Evolutionary conservation across 92 coral and sea anemone genomes (phyloP), one percentile per base, ranked within the genome.

Genomic region (Epizoanthus stellaris): DNA sequence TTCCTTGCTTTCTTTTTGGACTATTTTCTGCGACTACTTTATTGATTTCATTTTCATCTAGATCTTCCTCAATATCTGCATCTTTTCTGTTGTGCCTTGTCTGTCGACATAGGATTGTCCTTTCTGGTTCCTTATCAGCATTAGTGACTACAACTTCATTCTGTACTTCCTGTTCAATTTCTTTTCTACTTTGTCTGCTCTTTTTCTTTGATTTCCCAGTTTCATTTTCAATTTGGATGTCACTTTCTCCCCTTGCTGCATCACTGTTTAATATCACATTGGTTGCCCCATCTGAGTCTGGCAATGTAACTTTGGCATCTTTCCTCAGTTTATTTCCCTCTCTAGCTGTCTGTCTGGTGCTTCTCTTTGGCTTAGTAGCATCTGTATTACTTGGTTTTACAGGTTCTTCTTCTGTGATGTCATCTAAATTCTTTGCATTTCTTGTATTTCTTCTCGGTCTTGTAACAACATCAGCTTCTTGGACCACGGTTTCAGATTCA

Each of bases 361-460:
- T 76, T 20, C 34, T 62, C 53, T 38, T 60, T 43, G 13, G 47
- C 14, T 36, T 76, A 10, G 6, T 59, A 25, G n/a, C 54, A 59
- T 59, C 53, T 17, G 16, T 16, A 57, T 38, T 76, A 2, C 40
- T 59, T 30, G 49, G 36, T 9, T n/a, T 72, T n/a, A 42, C 17
- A 49, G 68, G 12, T 58, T 76, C 82, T 36, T 76, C 67, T 4
- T 58, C 69, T 34, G 30, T 67, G n/a, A 76, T 21, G 3, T 15
- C 10, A 17, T 76, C 81, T 54, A 56, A 25, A 3, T 38, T 19
- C 47, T 38, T 17, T 16, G 19, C 19, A 23, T 21, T 23, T 12
- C 63, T 30, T 36, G 25, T 76, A 5, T 76, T 76, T 30, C 53
- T 13, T 47, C 42, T 38, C 30, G 68, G 9, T 58, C 68, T 56